phyloP scores from a whole-genome alignment of 2,797 vertebrate genomes.

The Sebastes nivosus region DNA sequence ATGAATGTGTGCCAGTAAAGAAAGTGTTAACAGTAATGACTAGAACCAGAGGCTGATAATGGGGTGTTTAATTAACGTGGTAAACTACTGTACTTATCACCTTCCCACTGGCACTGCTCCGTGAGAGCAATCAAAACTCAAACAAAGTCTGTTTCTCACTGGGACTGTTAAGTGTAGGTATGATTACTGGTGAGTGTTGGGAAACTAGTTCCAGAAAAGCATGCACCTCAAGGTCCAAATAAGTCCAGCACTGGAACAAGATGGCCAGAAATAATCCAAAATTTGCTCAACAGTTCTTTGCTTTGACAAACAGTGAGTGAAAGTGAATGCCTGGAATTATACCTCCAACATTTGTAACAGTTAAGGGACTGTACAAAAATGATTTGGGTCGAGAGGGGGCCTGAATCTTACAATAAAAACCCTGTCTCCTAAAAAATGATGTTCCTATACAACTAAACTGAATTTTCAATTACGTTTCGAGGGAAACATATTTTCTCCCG shows the following conservation, averaged over 20 bases:
- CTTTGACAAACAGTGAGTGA: not conserved
- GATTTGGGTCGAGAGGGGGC: not conserved
- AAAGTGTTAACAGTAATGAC: constrained; percentile 28
- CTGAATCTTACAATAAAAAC: too few relatives aligned
- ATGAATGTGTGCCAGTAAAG: not conserved
- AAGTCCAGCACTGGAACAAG: not conserved
- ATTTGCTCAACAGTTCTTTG: not conserved
- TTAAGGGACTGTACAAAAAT: not conserved
- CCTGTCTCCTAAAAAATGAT: too few relatives aligned
- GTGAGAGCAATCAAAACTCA: not conserved
- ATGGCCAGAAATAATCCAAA: not conserved
- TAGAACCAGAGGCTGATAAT: constrained; percentile 44
- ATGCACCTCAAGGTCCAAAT: not conserved
- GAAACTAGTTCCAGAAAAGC: not conserved
- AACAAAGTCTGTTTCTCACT: constrained; percentile 4
- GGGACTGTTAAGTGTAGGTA: not conserved
- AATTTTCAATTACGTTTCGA: too few relatives aligned
- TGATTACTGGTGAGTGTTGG: not conserved
- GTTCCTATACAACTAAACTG: too few relatives aligned
- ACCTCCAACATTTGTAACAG: not conserved
- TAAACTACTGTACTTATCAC: constrained; percentile 47
- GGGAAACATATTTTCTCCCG: too few relatives aligned
- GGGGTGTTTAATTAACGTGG: constrained; percentile 47
- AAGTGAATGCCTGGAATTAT: not conserved
- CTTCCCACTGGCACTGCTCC: constrained; percentile 11